Evolutionary conservation across 1,140 invertebrate genomes (phyloP), one percentile per base, ranked within the genome.

Genomic region (Euschistus heros): DNA sequence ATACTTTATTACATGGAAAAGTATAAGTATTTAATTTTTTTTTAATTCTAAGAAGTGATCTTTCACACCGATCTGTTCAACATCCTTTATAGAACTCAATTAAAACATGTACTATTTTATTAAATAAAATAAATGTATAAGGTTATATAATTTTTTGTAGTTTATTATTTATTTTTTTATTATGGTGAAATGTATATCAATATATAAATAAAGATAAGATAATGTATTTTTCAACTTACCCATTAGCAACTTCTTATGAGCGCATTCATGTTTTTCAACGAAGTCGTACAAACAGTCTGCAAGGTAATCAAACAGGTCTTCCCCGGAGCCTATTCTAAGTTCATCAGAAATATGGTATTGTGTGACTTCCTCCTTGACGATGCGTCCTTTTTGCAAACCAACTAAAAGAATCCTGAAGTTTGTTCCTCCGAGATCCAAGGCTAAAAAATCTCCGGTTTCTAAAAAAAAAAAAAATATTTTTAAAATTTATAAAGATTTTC

Each of bases 341-440:
- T 84, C 75, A 42, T 74, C 70, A 50, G 69, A 66, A 17, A 79
- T 77, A 69, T 78, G 75, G 66, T 79, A 80, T 67, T 76, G 76
- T 65, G 82, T 79, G 15, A 84, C 79, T 66, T 79, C 72, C 62
- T 71, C 70, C 22, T 33, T 64, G 1, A 70, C 63, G 13, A 71
- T 46, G 15, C 47, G 27, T 18, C 80, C 81, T 60, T 80, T 78
- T 6, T 77, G 72, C 46, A 91, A 71, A 50, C 80, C 76, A 59
- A 89, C 73, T 13, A 86, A 75, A 18, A 90, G 76, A 1, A 91
- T 83, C 13, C 89, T 79, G 73, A 90, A 91, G 74, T 92, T 89
- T 1, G 88, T 91, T 2, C 87, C 88, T 3, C 89, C 89, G 6
- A 91, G 77, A 74, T 91, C 89, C 15, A 92, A 75, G 2, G 89